Evolutionary conservation across 2,888 invertebrate species (phyloP).

Genomic region (Philopedon plagiatum): DNA sequence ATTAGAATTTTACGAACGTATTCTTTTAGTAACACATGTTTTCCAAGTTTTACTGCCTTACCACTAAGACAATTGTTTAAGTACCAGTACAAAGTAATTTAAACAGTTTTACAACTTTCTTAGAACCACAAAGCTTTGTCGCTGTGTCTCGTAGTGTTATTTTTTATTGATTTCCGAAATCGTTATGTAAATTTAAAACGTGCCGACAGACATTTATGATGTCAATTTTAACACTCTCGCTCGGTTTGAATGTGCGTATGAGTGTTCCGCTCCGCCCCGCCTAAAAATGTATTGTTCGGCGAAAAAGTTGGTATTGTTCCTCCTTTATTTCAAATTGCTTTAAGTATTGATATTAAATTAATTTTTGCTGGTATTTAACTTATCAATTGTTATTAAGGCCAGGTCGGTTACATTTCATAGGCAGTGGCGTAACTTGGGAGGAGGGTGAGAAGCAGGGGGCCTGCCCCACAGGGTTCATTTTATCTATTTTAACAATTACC

Average conservation of each 20-base stretch:
- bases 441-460: no score
- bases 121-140: constrained; percentile 37
- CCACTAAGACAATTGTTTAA: constrained; percentile 32
- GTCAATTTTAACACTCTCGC: constrained; percentile 41
- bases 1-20: not conserved
- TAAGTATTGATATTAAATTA: no score
- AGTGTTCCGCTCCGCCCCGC: constrained; percentile 9
- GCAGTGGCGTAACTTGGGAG: no score
- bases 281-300: not conserved
- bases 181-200: constrained; percentile 39
- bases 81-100: constrained; percentile 23
- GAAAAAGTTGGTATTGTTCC: not conserved
- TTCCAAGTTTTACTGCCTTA: constrained; percentile 14
- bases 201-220: constrained; percentile 44
- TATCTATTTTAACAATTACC: no score
- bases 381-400: no score
- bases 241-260: not conserved
- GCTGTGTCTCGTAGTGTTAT: constrained; percentile 17
- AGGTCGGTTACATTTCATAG: no score
- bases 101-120: constrained; percentile 31
- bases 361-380: no score
- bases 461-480: no score
- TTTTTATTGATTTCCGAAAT: constrained; percentile 44
- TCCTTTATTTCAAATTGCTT: not conserved
- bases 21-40: constrained; percentile 12